Conservation (phyloP, 2,113 vertebrate species). For the Chrysochloris asiatica region DNA sequence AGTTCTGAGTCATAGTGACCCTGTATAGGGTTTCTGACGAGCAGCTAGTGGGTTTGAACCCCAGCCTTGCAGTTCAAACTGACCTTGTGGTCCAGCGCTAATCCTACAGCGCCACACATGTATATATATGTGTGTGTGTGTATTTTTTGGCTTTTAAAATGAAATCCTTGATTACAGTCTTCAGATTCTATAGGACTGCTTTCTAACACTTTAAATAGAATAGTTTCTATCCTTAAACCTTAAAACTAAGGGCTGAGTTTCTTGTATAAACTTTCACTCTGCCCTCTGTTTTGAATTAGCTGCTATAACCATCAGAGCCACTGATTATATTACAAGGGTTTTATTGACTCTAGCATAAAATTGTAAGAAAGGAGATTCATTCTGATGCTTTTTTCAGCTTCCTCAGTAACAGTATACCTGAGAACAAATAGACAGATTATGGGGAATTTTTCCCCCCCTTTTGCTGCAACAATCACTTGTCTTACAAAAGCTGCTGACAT, state of each 20-base stretch:
- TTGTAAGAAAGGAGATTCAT: background rate
- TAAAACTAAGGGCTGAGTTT: background rate
- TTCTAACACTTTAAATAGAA: background rate
- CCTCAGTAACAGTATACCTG: background rate
- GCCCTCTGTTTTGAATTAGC: conserved; percentile 19
- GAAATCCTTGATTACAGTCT: background rate
- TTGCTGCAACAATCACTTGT: background rate
- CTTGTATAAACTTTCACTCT: background rate
- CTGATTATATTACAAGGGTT: background rate
- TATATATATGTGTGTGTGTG: background rate
- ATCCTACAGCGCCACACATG: too few species aligned
- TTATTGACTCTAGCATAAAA: background rate
- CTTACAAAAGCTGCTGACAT: background rate
- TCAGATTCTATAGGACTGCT: background rate
- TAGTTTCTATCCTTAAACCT: background rate
- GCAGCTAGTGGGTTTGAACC: too few species aligned
- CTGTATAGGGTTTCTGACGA: too few species aligned
- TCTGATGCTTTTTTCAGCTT: background rate
- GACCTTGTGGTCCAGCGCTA: too few species aligned
- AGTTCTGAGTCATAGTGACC: too few species aligned
- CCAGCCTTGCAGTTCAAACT: too few species aligned
- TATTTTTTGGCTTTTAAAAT: too few species aligned
- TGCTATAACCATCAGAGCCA: background rate
- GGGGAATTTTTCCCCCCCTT: background rate
- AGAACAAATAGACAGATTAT: background rate